Conservation (phyloP, 2,797 vertebrate genomes). For the Otolemur crassicaudatus region DNA sequence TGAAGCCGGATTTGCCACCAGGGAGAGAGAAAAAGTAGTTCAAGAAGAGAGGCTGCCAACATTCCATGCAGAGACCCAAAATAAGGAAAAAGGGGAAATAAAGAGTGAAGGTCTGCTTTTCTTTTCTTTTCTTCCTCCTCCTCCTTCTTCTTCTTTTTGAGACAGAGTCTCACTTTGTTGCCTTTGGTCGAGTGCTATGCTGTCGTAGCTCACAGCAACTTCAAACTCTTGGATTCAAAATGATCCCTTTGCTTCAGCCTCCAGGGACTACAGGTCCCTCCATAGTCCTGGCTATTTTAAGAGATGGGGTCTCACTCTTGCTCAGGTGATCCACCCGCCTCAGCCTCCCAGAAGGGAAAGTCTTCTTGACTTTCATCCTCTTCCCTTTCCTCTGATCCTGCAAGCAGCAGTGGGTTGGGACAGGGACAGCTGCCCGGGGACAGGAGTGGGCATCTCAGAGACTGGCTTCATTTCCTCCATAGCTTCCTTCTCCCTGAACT, state of each 20-base stretch:
- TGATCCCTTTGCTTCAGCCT: no score
- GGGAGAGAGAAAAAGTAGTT: conserved; percentile 46
- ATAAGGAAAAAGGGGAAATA: background rate
- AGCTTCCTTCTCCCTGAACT: background rate
- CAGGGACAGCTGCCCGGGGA: background rate
- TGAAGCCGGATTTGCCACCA: conserved; percentile 73
- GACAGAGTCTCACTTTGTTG: no score
- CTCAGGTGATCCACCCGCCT: no score
- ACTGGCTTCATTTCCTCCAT: background rate
- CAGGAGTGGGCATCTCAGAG: no score
- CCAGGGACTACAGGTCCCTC: no score
- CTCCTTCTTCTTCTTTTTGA: background rate
- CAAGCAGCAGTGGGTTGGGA: background rate
- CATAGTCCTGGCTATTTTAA: no score
- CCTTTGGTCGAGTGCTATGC: no score
- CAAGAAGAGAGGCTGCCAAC: conserved; percentile 69
- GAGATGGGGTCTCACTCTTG: no score
- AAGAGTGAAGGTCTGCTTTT: background rate
- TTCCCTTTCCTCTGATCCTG: background rate
- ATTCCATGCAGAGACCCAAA: conserved; percentile 70
- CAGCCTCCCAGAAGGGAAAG: no score
- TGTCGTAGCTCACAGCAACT: no score
- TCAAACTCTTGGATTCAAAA: no score
- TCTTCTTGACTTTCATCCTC: background rate
- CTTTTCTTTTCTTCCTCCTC: background rate